Percentiles rank a stretch among this genome's conserved stretches.
These are phyloP conservation scores for Polyploca ridens DNA, from an alignment of 2,888 invertebrate species.

Conservation along the genomic window DNA sequence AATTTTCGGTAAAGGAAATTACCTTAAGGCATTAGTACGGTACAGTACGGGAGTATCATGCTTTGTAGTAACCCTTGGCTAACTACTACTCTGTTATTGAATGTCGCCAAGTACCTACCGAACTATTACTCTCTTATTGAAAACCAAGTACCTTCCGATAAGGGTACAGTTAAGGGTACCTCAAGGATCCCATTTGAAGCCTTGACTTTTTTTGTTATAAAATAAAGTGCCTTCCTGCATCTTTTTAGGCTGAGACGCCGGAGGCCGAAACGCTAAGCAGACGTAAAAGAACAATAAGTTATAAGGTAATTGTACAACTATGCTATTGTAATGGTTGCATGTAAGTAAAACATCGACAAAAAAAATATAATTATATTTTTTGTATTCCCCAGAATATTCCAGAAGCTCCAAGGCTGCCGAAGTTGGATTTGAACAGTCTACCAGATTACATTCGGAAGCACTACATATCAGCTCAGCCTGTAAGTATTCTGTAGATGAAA, in stretches of 20 bases:
- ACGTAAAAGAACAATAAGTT: slow-evolving; percentile 16
- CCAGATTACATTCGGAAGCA: slow-evolving; percentile 27
- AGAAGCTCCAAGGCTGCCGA: slow-evolving; percentile 35
- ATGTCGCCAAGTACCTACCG: no score
- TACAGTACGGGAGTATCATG: no score
- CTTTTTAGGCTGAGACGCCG: background rate
- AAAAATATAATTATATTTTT: slow-evolving; percentile 12
- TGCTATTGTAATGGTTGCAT: background rate
- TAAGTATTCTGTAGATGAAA: background rate
- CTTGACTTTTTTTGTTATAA: no score
- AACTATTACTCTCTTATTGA: no score
- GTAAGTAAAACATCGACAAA: no score
- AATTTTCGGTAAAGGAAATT: no score
- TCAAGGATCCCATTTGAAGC: no score
- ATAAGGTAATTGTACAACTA: slow-evolving; percentile 16
- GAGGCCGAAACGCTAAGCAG: slow-evolving; percentile 5
- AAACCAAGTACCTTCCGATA: no score
- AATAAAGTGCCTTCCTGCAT: background rate
- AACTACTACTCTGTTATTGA: no score
- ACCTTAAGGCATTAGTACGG: no score
- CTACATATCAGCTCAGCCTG: slow-evolving; percentile 18
- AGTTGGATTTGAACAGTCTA: slow-evolving; percentile 32
- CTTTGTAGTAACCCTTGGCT: no score
- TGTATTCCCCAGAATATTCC: slow-evolving; percentile 30
- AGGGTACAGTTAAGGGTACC: no score